phyloP scores from a whole-genome alignment of 2,888 invertebrate genomes.

The Agonopterix heracliana region DNA sequence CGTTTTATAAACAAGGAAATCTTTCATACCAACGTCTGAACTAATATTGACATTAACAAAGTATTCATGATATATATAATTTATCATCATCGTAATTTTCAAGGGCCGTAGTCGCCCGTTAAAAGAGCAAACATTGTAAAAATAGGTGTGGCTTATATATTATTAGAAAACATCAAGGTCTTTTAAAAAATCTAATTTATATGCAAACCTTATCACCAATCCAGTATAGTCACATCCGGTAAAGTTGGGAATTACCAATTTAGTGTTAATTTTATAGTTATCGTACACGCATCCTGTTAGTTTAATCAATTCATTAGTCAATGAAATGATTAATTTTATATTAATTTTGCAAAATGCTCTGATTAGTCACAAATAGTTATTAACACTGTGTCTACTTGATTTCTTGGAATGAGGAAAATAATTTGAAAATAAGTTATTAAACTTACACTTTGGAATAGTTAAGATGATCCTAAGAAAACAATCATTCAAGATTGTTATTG shows the following conservation, averaged over 20 bases:
- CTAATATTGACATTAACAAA: conserved; percentile 51
- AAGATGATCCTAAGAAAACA: too few relatives aligned
- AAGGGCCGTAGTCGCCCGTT: conserved; percentile 52
- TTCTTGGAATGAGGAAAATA: too few relatives aligned
- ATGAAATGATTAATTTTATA: conserved; percentile 23
- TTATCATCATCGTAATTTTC: conserved; percentile 37
- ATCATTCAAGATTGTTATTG: background rate
- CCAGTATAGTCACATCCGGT: conserved; percentile 34
- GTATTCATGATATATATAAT: conserved; percentile 25
- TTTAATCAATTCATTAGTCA: conserved; percentile 46
- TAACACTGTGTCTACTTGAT: too few relatives aligned
- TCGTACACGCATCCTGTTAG: conserved; percentile 44
- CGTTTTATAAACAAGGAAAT: conserved; percentile 34
- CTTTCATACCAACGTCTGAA: conserved; percentile 36
- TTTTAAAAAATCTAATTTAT: conserved; percentile 27
- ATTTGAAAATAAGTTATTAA: too few relatives aligned
- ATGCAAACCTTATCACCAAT: conserved; percentile 34
- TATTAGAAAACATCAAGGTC: conserved; percentile 11
- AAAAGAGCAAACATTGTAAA: conserved; percentile 40
- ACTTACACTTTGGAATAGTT: too few relatives aligned
- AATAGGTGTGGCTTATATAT: conserved; percentile 34
- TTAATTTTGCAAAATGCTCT: background rate
- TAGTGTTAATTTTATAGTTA: conserved; percentile 38
- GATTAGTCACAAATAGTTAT: too few relatives aligned
- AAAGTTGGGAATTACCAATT: conserved; percentile 27